These are phyloP conservation scores for Peromyscus maniculatus DNA, from an alignment of 2,113 vertebrate genomes.

Conservation along the genomic window DNA sequence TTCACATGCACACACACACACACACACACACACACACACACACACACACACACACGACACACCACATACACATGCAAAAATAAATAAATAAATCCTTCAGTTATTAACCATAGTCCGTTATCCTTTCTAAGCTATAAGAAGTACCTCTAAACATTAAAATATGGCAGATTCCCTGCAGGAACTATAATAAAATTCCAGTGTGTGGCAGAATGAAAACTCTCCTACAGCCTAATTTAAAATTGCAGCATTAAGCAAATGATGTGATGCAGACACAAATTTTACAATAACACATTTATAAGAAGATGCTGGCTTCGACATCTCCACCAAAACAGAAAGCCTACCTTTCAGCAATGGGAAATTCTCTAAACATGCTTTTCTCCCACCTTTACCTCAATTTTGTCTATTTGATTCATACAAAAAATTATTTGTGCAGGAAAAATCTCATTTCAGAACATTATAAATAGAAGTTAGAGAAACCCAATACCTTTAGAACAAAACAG, in stretches of 20 bases:
- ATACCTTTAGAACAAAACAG: constrained; percentile 36
- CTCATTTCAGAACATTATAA: constrained; percentile 37
- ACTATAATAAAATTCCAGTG: constrained; percentile 1
- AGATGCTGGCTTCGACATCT: not conserved
- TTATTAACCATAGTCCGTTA: not conserved
- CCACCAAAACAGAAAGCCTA: constrained; percentile 50
- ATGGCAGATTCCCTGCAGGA: not conserved
- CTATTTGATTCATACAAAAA: constrained; percentile 39
- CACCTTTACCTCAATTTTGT: constrained; percentile 16
- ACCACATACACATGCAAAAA: not conserved
- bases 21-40: not conserved
- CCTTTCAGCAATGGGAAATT: not conserved
- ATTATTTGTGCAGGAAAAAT: constrained; percentile 36
- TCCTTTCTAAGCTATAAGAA: not conserved
- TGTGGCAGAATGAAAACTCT: not conserved
- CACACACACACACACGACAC: not conserved
- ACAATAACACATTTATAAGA: not conserved
- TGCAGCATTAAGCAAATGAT: constrained; percentile 4
- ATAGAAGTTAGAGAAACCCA: constrained; percentile 25
- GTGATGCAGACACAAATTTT: not conserved
- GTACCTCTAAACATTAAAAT: constrained; percentile 58
- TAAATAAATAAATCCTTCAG: not conserved
- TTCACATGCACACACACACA: not conserved
- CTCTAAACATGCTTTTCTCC: not conserved
- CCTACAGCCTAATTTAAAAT: not conserved